A percentile compares a stretch with the other conserved stretches of the same genome.
Evolutionary conservation across 2,888 invertebrate species (phyloP).

Genomic region (Anticlea derivata): DNA sequence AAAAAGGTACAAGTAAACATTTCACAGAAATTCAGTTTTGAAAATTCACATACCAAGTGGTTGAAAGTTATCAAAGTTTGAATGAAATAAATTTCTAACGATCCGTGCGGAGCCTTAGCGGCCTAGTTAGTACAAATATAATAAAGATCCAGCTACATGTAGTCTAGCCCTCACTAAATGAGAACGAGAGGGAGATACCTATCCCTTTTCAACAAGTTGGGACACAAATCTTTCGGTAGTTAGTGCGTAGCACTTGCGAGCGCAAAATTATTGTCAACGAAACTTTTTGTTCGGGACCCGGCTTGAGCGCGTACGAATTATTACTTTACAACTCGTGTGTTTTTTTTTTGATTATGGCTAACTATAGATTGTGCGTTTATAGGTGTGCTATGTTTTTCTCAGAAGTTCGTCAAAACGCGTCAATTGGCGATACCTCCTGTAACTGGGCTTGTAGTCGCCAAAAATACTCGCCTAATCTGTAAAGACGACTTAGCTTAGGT

Average conservation of each 20-base stretch:
- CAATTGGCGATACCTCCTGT: too few species aligned
- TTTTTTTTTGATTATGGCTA: conserved; percentile 1
- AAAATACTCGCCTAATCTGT: too few species aligned
- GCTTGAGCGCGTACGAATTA: conserved; percentile 9
- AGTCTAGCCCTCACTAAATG: conserved; percentile 20
- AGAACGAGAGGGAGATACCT: conserved; percentile 19
- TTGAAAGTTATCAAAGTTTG: too few species aligned
- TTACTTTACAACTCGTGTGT: neutral
- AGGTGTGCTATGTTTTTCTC: neutral
- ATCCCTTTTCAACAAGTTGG: conserved; percentile 22
- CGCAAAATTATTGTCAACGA: conserved; percentile 44
- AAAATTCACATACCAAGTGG: too few species aligned
- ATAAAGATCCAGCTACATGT: conserved; percentile 2
- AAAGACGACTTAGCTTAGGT: too few species aligned
- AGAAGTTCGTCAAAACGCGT: neutral
- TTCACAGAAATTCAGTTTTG: too few species aligned
- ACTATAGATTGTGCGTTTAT: too few species aligned
- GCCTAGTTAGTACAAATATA: too few species aligned
- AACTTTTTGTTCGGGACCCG: conserved; percentile 43
- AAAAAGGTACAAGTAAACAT: too few species aligned
- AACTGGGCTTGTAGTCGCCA: too few species aligned
- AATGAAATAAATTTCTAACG: too few species aligned
- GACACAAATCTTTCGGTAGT: conserved; percentile 51
- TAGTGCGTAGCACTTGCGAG: conserved; percentile 39
- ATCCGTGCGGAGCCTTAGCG: too few species aligned